These are phyloP conservation scores for Ellobium chinense DNA, from an alignment of 2,888 invertebrate genomes.

Conservation along the genomic window DNA sequence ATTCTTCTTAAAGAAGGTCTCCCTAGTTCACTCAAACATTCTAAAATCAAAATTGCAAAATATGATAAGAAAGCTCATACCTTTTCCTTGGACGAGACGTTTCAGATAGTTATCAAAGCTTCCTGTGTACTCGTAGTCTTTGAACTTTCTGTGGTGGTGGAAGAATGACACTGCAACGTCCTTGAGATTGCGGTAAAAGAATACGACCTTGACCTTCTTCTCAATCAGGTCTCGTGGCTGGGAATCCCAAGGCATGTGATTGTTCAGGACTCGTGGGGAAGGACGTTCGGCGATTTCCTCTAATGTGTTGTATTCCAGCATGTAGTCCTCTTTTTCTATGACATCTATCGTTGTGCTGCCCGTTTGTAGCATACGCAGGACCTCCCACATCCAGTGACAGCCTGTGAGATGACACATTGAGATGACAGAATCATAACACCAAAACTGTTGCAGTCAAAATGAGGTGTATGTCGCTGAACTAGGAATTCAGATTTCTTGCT, in stretches of 20 bases:
- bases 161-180: constrained; percentile 46
- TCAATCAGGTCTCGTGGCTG: constrained; percentile 31
- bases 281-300: constrained; percentile 11
- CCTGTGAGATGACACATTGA: too few relatives aligned
- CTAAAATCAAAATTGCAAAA: too few relatives aligned
- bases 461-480: too few relatives aligned
- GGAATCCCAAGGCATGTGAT: constrained; percentile 29
- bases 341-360: constrained; percentile 17
- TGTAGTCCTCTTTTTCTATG: constrained; percentile 35
- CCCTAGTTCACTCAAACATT: too few relatives aligned
- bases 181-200: constrained; percentile 44
- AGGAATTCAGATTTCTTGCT: too few relatives aligned
- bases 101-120: constrained; percentile 28
- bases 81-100: constrained; percentile 23
- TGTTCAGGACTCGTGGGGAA: constrained; percentile 41
- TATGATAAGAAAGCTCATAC: too few relatives aligned
- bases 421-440: too few relatives aligned
- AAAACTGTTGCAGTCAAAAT: too few relatives aligned
- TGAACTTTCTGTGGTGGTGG: constrained; percentile 37
- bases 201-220: constrained; percentile 33
- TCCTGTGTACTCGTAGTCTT: constrained; percentile 39
- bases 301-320: constrained; percentile 35
- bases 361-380: constrained; percentile 31
- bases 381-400: constrained; percentile 44
- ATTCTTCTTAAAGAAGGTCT: too few relatives aligned